These are phyloP conservation scores for Glareola pratincola DNA, from an alignment of 2,113 vertebrate genomes.

Conservation along the genomic window DNA sequence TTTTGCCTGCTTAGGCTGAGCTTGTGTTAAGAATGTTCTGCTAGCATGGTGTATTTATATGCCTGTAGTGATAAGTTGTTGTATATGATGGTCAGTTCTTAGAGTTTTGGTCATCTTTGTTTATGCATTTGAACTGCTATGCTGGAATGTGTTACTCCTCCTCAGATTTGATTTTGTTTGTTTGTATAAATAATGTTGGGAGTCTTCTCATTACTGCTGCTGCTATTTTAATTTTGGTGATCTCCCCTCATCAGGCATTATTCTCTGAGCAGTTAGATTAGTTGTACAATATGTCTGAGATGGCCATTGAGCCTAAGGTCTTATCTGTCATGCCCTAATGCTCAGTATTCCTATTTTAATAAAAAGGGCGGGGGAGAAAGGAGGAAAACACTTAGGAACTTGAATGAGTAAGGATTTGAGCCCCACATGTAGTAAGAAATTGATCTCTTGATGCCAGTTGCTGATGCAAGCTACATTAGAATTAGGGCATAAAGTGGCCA, in stretches of 20 bases:
- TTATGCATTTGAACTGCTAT: not conserved
- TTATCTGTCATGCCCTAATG: not conserved
- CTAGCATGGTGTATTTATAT: not conserved
- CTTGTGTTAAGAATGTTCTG: not conserved
- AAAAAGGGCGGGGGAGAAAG: not conserved
- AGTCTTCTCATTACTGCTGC: not conserved
- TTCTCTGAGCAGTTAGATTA: not conserved
- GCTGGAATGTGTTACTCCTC: not conserved
- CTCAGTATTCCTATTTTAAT: not conserved
- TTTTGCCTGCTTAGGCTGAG: not conserved
- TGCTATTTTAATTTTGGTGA: not conserved
- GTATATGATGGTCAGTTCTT: accelerated
- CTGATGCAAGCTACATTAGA: not conserved
- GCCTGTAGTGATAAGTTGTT: not conserved
- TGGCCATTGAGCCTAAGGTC: not conserved
- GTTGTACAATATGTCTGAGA: not conserved
- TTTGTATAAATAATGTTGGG: not conserved
- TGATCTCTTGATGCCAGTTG: not conserved
- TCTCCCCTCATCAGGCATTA: not conserved
- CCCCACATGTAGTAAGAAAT: not conserved
- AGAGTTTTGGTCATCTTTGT: not conserved
- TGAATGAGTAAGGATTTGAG: not conserved
- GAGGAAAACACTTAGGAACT: not conserved
- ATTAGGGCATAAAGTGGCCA: not conserved
- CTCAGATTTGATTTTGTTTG: not conserved